Conservation (phyloP, 2,113 vertebrate species). For the Labeo rohita region DNA sequence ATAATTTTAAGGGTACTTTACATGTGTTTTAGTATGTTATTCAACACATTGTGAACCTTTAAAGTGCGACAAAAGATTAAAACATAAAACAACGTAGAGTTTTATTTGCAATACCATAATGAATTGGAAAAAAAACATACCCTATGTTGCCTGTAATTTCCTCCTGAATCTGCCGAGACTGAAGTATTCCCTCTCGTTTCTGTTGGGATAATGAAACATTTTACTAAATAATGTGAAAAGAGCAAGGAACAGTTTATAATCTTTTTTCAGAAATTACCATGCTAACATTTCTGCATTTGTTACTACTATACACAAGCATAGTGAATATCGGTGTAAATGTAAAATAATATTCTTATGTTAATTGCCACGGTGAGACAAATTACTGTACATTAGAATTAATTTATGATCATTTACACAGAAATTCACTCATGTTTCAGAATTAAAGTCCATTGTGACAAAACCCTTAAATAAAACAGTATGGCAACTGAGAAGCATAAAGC, state of each 20-base stretch:
- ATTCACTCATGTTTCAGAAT: neutral
- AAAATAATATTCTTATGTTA: neutral
- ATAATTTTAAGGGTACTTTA: no score
- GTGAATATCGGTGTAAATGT: neutral
- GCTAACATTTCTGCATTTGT: neutral
- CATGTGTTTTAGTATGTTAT: no score
- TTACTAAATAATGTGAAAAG: neutral
- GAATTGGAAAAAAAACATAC: constrained; percentile 76
- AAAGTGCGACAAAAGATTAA: no score
- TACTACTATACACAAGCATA: neutral
- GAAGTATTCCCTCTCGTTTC: constrained; percentile 97
- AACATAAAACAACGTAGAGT: no score
- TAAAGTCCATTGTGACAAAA: neutral
- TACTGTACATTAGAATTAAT: neutral
- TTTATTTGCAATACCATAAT: constrained; percentile 35
- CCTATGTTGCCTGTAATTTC: constrained; percentile 98
- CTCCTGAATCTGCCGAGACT: constrained; percentile 95
- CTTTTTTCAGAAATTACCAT: neutral
- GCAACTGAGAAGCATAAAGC: neutral
- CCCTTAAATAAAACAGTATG: neutral
- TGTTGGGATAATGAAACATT: constrained; percentile 69
- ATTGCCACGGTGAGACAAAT: neutral
- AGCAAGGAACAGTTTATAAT: neutral
- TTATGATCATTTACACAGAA: neutral
- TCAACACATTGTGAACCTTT: no score